These are phyloP conservation scores for Sebastes taczanowskii DNA, from an alignment of 2,797 vertebrate species.

Conservation along the genomic window DNA sequence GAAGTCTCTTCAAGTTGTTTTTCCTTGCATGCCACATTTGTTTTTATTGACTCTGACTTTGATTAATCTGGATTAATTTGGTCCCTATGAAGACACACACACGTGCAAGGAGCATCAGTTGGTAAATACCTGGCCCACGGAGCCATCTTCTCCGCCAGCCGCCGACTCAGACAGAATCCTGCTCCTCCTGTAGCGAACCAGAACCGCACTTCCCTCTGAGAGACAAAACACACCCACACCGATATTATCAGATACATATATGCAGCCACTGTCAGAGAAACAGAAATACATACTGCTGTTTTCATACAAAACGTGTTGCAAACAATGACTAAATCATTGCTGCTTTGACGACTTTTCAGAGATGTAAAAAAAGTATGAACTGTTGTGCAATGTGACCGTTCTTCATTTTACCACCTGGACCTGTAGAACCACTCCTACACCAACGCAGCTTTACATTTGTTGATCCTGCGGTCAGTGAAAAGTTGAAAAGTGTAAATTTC, in stretches of 20 bases:
- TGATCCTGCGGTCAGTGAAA: too few relatives aligned
- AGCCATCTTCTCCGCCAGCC: constrained; percentile 89
- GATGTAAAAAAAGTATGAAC: too few relatives aligned
- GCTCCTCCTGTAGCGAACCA: constrained; percentile 96
- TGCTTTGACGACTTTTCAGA: too few relatives aligned
- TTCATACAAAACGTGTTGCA: not conserved
- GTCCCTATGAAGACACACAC: not conserved
- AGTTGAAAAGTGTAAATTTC: too few relatives aligned
- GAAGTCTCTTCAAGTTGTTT: not conserved
- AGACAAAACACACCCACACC: constrained; percentile 4
- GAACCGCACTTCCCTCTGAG: constrained; percentile 88
- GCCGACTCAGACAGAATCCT: constrained; percentile 91
- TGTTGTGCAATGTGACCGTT: too few relatives aligned
- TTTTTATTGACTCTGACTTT: not conserved
- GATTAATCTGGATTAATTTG: not conserved
- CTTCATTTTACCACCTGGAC: too few relatives aligned
- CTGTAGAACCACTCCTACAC: too few relatives aligned
- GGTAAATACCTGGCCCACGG: constrained; percentile 90
- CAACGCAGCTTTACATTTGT: too few relatives aligned
- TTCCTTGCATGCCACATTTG: not conserved
- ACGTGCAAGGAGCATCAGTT: too few relatives aligned
- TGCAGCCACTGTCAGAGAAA: not conserved
- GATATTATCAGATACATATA: not conserved
- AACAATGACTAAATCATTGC: too few relatives aligned
- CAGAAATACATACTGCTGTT: not conserved